Evolutionary conservation across 2,113 vertebrate genomes (phyloP).

Genomic region (Pteronura brasiliensis): DNA sequence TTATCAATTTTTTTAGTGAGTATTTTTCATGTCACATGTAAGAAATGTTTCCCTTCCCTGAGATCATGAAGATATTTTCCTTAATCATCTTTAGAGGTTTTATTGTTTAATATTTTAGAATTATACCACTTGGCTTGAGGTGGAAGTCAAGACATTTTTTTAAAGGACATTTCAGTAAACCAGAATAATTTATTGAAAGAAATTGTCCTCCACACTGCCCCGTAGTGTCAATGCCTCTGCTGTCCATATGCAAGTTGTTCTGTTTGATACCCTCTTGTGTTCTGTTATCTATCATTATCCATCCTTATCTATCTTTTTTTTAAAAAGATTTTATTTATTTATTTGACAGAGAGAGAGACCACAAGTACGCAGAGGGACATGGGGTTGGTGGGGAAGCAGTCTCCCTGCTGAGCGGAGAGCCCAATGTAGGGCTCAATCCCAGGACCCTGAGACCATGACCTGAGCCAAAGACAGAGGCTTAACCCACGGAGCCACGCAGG

Average conservation of each 20-base stretch:
- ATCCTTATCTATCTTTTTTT: neutral
- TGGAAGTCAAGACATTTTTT: neutral
- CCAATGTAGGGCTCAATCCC: too few relatives aligned
- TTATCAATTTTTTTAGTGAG: neutral
- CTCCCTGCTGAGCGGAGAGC: too few relatives aligned
- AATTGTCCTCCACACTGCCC: neutral
- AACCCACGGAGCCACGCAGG: too few relatives aligned
- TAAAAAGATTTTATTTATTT: too few relatives aligned
- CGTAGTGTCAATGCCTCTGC: accelerated
- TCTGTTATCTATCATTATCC: neutral
- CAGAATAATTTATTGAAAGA: neutral
- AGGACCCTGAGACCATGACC: too few relatives aligned
- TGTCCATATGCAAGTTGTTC: neutral
- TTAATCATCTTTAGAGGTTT: neutral
- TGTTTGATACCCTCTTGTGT: neutral
- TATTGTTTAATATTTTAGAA: neutral
- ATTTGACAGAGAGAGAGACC: too few relatives aligned
- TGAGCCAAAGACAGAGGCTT: too few relatives aligned
- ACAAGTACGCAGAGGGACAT: too few relatives aligned
- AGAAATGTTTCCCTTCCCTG: neutral
- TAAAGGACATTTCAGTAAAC: neutral
- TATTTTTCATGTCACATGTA: neutral
- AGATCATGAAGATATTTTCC: neutral
- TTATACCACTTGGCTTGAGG: neutral
- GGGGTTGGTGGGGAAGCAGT: too few relatives aligned